phyloP scores from a whole-genome alignment of 2,888 invertebrate genomes.

The Drosophila recens region DNA sequence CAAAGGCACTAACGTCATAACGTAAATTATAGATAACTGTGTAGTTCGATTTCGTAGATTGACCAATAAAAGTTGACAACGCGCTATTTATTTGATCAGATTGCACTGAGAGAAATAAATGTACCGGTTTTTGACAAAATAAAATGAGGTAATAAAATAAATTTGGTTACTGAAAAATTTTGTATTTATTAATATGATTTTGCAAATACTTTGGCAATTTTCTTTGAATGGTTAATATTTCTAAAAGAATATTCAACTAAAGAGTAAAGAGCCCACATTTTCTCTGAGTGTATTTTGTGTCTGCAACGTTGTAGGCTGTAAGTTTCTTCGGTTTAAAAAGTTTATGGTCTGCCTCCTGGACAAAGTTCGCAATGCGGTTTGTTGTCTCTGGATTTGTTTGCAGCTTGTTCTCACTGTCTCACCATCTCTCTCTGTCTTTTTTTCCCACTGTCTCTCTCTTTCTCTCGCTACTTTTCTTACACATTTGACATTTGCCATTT shows the following conservation, averaged over 20 bases:
- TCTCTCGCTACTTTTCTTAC: background rate
- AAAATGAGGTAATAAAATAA: background rate
- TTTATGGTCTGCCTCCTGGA: conserved; percentile 33
- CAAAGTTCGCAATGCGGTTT: conserved; percentile 44
- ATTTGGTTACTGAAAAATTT: background rate
- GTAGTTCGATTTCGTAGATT: conserved; percentile 25
- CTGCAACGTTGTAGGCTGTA: conserved; percentile 26
- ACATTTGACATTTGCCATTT: conserved; percentile 52
- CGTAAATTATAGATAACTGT: conserved; percentile 18
- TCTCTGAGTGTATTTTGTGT: conserved; percentile 22
- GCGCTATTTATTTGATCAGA: conserved; percentile 19
- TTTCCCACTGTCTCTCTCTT: background rate
- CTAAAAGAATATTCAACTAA: too few species aligned
- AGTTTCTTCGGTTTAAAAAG: conserved; percentile 29
- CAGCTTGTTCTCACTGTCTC: conserved; percentile 34
- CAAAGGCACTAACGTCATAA: conserved; percentile 23
- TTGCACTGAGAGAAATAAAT: conserved; percentile 9
- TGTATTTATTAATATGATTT: too few species aligned
- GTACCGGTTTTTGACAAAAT: background rate
- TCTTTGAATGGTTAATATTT: too few species aligned
- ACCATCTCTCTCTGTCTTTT: background rate
- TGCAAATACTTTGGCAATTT: too few species aligned
- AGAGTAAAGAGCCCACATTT: background rate
- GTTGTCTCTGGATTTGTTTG: conserved; percentile 51
- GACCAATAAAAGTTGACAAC: conserved; percentile 36